These are phyloP conservation scores for Acutogordius australiensis DNA, from an alignment of 2,888 invertebrate species.

Conservation along the genomic window DNA sequence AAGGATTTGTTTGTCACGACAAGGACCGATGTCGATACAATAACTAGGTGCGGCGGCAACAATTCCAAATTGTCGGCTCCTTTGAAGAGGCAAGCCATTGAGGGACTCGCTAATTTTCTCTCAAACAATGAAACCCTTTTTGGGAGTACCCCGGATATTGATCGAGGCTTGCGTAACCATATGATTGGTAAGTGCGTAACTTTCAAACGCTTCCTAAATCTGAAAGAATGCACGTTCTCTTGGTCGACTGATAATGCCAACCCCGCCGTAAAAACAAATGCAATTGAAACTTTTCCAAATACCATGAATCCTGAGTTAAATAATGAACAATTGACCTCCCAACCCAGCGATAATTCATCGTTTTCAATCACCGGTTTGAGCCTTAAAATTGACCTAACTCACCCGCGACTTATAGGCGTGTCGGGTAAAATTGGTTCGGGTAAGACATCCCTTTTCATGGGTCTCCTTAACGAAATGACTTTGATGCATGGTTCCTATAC, in stretches of 20 bases:
- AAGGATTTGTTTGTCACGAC: not conserved
- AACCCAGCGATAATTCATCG: slow-evolving; percentile 14
- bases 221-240: not conserved
- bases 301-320: too few species aligned
- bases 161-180: too few species aligned
- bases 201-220: not conserved
- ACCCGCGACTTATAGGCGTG: slow-evolving; percentile 35
- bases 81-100: not conserved
- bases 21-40: not conserved
- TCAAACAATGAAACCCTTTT: too few species aligned
- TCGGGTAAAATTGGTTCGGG: slow-evolving; percentile 66
- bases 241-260: not conserved
- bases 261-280: too few species aligned
- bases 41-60: too few species aligned
- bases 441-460: slow-evolving; percentile 53
- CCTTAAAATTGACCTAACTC: not conserved
- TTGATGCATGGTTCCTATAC: slow-evolving; percentile 39
- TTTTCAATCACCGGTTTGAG: slow-evolving; percentile 12
- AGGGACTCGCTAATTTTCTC: too few species aligned
- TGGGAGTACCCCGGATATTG: too few species aligned
- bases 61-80: too few species aligned
- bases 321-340: not conserved
- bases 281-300: too few species aligned
- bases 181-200: too few species aligned
- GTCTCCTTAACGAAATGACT: slow-evolving; percentile 52